Conservation (phyloP, 2,113 vertebrate species). For the Pluvianellus socialis region DNA sequence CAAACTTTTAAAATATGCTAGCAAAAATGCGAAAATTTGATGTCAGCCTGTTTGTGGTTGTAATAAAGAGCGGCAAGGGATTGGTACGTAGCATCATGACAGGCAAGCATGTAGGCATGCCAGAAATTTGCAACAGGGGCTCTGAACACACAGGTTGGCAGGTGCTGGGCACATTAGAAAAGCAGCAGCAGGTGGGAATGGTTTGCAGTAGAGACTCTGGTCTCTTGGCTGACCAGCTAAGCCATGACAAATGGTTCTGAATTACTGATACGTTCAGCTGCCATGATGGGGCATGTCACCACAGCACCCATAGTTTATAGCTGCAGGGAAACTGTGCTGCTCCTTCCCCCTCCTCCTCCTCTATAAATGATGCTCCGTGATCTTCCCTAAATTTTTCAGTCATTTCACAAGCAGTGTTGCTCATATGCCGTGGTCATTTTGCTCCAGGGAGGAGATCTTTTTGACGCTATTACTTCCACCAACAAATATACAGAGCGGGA, state of each 20-base stretch:
- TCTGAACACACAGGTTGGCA: background rate
- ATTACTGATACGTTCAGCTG: background rate
- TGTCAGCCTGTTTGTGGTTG: background rate
- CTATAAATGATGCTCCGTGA: background rate
- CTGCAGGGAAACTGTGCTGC: background rate
- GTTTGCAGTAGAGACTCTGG: background rate
- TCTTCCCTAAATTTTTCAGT: background rate
- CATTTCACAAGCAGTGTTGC: background rate
- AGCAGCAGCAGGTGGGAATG: background rate
- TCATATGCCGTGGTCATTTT: slow-evolving; percentile 35
- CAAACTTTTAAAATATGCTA: background rate
- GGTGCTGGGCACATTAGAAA: background rate
- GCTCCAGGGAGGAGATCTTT: slow-evolving; percentile 94
- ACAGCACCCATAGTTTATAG: background rate
- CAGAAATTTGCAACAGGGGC: background rate
- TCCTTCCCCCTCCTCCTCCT: background rate
- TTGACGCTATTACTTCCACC: slow-evolving; percentile 97
- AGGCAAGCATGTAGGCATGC: background rate
- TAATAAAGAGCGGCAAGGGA: background rate
- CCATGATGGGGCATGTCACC: background rate
- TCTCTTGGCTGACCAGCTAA: background rate
- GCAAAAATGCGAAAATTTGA: background rate
- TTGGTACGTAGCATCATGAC: fast-evolving
- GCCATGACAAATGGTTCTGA: background rate
- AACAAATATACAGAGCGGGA: slow-evolving; percentile 97